Percentiles rank a stretch among this genome's conserved stretches.
Conservation (phyloP, 2,888 invertebrate genomes). For the Plebejus anna region DNA sequence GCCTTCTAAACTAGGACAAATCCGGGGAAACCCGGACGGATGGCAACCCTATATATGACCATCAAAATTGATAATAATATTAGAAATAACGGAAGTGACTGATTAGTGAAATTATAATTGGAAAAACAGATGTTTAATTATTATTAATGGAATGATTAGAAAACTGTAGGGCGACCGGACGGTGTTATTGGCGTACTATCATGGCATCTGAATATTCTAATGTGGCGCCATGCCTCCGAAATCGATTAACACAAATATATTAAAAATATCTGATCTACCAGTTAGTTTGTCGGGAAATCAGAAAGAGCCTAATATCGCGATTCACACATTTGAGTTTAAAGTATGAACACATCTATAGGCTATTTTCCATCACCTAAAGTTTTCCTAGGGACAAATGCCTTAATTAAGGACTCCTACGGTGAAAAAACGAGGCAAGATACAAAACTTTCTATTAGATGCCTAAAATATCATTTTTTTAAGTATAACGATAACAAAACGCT, state of each 20-base stretch:
- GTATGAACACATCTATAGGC: neutral
- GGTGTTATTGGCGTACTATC: neutral
- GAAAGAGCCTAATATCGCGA: too few species aligned
- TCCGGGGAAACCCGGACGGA: too few species aligned
- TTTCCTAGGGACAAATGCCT: too few species aligned
- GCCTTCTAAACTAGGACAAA: too few species aligned
- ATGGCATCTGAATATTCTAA: slow-evolving; percentile 4
- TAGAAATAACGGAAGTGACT: neutral
- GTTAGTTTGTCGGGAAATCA: neutral
- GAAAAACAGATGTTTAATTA: slow-evolving; percentile 9
- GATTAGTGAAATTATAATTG: slow-evolving; percentile 1
- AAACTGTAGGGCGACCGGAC: slow-evolving; percentile 15
- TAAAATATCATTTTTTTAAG: neutral
- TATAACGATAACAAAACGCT: neutral
- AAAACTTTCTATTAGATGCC: neutral
- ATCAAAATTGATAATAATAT: neutral
- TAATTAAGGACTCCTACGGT: too few species aligned
- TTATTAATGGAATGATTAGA: neutral
- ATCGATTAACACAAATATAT: slow-evolving; percentile 19
- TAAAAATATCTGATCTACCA: neutral
- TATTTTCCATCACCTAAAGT: neutral
- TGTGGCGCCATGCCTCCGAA: slow-evolving; percentile 27
- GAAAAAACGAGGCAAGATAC: neutral
- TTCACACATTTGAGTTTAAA: too few species aligned
- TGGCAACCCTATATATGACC: neutral